Conservation (phyloP, 1,140 invertebrate species). For the Saccostrea cuccullata region DNA sequence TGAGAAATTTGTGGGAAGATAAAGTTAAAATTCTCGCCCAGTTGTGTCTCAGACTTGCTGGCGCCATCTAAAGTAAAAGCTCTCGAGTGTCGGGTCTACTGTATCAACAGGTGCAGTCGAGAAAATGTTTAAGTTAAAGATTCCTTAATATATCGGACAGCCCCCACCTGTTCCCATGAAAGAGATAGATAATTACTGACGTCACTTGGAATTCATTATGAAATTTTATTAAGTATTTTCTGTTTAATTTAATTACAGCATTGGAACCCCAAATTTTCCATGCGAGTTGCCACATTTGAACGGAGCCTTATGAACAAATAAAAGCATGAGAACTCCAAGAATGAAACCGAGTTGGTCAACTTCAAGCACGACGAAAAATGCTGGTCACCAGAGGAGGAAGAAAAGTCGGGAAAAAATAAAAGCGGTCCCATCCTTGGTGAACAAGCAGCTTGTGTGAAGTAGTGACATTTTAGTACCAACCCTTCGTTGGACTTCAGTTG, state of each 20-base stretch:
- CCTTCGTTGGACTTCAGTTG: background rate
- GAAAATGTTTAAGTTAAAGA: background rate
- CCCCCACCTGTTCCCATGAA: constrained; percentile 30
- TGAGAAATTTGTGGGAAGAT: constrained; percentile 40
- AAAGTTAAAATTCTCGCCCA: constrained; percentile 33
- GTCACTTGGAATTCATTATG: background rate
- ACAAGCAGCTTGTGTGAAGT: background rate
- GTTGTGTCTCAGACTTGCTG: constrained; percentile 25
- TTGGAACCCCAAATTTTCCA: background rate
- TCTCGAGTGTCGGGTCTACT: constrained; percentile 6
- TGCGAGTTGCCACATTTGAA: constrained; percentile 1
- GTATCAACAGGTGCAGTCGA: constrained; percentile 37
- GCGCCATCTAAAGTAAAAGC: constrained; percentile 25
- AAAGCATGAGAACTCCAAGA: background rate
- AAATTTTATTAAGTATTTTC: constrained; percentile 6
- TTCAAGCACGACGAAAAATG: constrained; percentile 3
- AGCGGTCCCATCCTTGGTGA: background rate
- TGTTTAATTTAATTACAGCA: background rate
- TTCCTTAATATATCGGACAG: constrained; percentile 27
- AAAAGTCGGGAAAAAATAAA: background rate
- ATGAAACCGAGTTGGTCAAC: background rate
- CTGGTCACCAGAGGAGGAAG: background rate
- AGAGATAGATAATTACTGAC: constrained; percentile 12
- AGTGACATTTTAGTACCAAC: background rate
- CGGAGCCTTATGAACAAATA: constrained; percentile 9